Base-by-base conservation (phyloP, 2,797 vertebrate species). In the Geotrypetes seraphini region DNA sequence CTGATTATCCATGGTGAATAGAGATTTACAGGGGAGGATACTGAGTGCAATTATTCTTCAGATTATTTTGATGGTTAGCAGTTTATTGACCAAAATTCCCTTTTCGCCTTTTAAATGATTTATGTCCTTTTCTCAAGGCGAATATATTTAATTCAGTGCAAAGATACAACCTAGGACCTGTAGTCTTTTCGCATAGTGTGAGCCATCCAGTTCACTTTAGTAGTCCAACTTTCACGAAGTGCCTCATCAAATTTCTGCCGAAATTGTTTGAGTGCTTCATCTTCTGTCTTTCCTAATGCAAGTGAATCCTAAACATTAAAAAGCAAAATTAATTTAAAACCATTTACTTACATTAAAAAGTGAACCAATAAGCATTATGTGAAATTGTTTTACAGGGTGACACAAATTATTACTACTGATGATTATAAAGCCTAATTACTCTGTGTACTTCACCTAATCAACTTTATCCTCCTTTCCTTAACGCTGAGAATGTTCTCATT, bases 161-260 rank as follows among this genome's bases (percentile, higher is more conserved):
- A 76, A 55, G 47, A 44, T 58, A 63, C 20, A 33, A 31, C 36
- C 75, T 92, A 97, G 29, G 94, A 96, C 55, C 91, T 86, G 73
- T 93, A 92, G 71, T 95, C 91, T 58, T 92, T 97, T 20, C 88
- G 86, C 54, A 99, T 90, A 8, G 94, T 97, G 66, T 99, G 95
- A 11, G 95, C 95, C 95, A 99, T 99, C 95, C 93, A 99, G 84
- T 99, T 99, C 53, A 99, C 94, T 85, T 99, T 99, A 60, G 95
- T 99, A 33, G 95, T 97, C 95, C 95, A 99, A 63, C 95, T 99
- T 69, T 99, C 95, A 61, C 94, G 73, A 45, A 99, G 83, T 2
- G 95, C 95, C 75, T 97, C 95, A 10, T 99, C 93, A 50, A 97
- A 99, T 73, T 99, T 99, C 49, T 99, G 94, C 17, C 93, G 87